Percentiles rank a stretch among this genome's conserved stretches.
Evolutionary conservation across 2,797 vertebrate genomes (phyloP).

Genomic region (Semotilus atromaculatus): DNA sequence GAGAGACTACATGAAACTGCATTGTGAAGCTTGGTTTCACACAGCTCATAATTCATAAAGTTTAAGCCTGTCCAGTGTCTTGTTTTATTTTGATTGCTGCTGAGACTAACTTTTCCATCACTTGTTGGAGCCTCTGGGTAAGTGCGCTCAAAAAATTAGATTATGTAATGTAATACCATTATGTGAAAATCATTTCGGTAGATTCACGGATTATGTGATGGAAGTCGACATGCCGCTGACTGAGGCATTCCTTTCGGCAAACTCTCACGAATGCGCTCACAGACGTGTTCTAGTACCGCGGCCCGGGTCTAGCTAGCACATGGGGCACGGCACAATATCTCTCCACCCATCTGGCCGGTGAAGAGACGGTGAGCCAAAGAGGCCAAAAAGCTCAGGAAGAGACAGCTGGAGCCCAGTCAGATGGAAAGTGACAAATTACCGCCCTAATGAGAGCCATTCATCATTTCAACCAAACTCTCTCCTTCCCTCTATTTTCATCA

Average conservation of each 20-base stretch:
- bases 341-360: slow-evolving; percentile 80
- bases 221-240: slow-evolving; percentile 18
- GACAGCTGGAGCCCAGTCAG: slow-evolving; percentile 87
- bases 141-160: slow-evolving; percentile 27
- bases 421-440: slow-evolving; percentile 87
- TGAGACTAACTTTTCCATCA: slow-evolving; percentile 46
- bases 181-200: slow-evolving; percentile 28
- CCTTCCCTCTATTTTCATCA: slow-evolving; percentile 61
- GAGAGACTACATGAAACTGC: background rate
- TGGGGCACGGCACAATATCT: slow-evolving; percentile 66
- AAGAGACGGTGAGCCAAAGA: slow-evolving; percentile 72
- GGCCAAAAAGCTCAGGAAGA: slow-evolving; percentile 75
- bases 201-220: slow-evolving; percentile 20
- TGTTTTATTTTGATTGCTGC: slow-evolving; percentile 41
- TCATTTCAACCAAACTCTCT: slow-evolving; percentile 74
- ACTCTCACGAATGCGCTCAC: slow-evolving; percentile 35
- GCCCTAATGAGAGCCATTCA: slow-evolving; percentile 86
- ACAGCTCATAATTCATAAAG: slow-evolving; percentile 34
- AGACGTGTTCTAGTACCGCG: slow-evolving; percentile 1
- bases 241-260: slow-evolving; percentile 22
- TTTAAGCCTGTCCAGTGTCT: slow-evolving; percentile 21
- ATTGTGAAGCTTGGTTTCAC: slow-evolving; percentile 41
- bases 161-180: slow-evolving; percentile 45
- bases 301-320: slow-evolving; percentile 23
- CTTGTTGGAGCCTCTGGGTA: slow-evolving; percentile 48